Evolutionary conservation across 2,113 vertebrate genomes (phyloP).

Genomic region (Rhipidura dahli): DNA sequence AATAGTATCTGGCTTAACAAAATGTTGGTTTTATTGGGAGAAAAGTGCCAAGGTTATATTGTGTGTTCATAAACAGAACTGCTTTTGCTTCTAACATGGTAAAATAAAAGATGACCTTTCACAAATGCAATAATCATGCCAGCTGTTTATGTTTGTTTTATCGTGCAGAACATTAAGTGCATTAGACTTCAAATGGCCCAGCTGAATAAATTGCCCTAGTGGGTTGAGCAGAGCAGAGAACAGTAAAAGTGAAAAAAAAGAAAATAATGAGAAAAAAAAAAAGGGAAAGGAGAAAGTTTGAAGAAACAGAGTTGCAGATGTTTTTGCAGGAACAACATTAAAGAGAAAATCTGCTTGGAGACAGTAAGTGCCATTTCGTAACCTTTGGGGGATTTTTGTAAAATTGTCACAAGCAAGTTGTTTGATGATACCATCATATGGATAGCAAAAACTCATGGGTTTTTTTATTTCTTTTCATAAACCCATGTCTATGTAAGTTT

Average conservation of each 20-base stretch:
- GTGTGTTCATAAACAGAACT: not conserved
- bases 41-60: not conserved
- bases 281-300: not conserved
- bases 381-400: not conserved
- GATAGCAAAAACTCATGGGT: not conserved
- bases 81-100: not conserved
- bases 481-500: not conserved
- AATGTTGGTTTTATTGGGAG: not conserved
- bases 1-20: not conserved
- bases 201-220: not conserved
- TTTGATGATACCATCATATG: not conserved
- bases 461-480: not conserved
- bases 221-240: not conserved
- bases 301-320: not conserved
- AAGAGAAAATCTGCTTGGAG: not conserved
- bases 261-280: not conserved
- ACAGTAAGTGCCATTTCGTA: not conserved
- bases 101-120: not conserved
- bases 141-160: not conserved
- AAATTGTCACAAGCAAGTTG: not conserved
- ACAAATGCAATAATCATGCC: not conserved
- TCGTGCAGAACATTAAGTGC: not conserved
- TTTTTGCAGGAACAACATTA: not conserved
- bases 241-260: not conserved
- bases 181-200: not conserved